These are phyloP conservation scores for Halictus rubicundus DNA, from an alignment of 1,140 invertebrate species.

Conservation along the genomic window DNA sequence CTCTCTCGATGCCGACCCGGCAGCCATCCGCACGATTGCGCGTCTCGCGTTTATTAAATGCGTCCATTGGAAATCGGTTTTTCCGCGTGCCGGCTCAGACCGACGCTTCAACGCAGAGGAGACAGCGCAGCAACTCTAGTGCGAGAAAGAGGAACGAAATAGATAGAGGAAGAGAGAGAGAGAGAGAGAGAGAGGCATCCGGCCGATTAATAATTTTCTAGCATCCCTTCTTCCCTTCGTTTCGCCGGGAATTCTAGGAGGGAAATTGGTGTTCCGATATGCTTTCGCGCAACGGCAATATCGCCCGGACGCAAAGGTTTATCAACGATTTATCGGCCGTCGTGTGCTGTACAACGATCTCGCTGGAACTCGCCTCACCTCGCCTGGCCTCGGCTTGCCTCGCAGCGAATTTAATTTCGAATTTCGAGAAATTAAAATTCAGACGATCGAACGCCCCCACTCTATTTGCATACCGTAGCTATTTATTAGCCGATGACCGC, in stretches of 20 bases:
- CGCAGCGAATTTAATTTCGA: conserved; percentile 60
- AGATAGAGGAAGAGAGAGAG: not conserved
- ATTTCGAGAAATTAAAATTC: conserved; percentile 68
- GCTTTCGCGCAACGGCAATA: not conserved
- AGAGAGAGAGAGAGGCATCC: conserved; percentile 25
- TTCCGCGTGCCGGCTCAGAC: not conserved
- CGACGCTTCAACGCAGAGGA: not conserved
- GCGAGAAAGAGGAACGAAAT: not conserved
- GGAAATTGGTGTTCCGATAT: conserved; percentile 4
- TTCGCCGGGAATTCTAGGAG: not conserved
- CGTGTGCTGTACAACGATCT: no score
- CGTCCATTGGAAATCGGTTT: conserved; percentile 3
- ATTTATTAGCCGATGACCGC: conserved; percentile 63
- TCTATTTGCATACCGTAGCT: conserved; percentile 65
- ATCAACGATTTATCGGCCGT: no score
- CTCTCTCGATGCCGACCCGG: not conserved
- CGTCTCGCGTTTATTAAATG: not conserved
- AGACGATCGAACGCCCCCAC: conserved; percentile 63
- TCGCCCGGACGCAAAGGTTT: no score
- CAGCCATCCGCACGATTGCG: not conserved
- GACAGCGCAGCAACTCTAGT: not conserved
- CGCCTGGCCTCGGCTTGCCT: not conserved
- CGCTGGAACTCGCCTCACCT: not conserved
- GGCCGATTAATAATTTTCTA: conserved; percentile 40
- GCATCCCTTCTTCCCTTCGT: not conserved